Evolutionary conservation across 92 coral and sea anemone genomes (phyloP), one percentile per base, ranked within the genome.

Genomic region (Umimayanthus kanabou): DNA sequence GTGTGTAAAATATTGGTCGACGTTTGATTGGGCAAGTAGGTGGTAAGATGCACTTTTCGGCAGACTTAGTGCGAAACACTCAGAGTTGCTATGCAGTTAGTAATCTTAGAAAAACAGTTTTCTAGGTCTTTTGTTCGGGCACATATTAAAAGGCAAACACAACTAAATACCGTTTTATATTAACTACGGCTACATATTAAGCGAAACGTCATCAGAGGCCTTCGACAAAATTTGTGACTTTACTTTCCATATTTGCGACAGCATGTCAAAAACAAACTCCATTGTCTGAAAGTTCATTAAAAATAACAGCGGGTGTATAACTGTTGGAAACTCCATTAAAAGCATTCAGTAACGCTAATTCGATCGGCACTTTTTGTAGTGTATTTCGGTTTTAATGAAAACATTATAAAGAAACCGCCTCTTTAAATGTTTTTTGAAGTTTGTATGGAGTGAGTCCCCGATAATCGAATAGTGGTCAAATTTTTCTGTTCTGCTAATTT

Each of bases 261-360:
- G 57, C 75, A 81, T 65, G 85, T 81, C 20, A 39, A 81, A 39
- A 65, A 42, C 40, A 81, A 33, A 14, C 55, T 66, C 58, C 29
- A 65, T 81, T 81, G 76, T 81, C 40, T 39, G 16, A 30, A 9
- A 33, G 40, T 37, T 80, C 82, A 55, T 80, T 80, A 80, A 66
- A 64, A 39, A 4, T 65, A 40, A 39, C 85, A 65, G 85, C 85
- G 57, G 85, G 85, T 37, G 18, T 42, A 18, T 20, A 55, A 37
- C 67, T 80, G 47, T 57, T 29, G 25, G 73, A 80, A 61, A 20
- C 47, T 80, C 73, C 70, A 65, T 80, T 80, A 80, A 80, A 61
- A 25, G 71, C 53, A 64, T 80, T 58, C 39, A 45, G 74, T 81
- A n/a, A 40, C 33, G 18, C n/a, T 49, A 78, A 78, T 49, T 78